phyloP scores from a whole-genome alignment of 2,888 invertebrate genomes.

The Zygothrica quintamaculata region DNA sequence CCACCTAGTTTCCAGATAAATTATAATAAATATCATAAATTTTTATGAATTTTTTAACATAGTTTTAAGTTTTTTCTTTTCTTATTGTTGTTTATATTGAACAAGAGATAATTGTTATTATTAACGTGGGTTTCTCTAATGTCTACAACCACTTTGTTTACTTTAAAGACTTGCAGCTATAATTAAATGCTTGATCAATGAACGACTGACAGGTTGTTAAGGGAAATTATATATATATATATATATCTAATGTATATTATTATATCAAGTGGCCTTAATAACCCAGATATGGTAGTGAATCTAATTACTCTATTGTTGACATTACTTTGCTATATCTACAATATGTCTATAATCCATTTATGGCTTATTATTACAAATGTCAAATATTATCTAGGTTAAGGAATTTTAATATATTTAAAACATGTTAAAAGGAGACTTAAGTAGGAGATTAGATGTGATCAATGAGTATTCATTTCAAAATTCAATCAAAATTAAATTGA shows the following conservation, averaged over 20 bases:
- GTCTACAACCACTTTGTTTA: slow-evolving; percentile 12
- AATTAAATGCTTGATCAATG: slow-evolving; percentile 44
- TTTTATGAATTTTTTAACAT: slow-evolving; percentile 34
- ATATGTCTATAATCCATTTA: too few species aligned
- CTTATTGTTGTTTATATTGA: slow-evolving; percentile 14
- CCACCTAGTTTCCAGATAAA: slow-evolving; percentile 54
- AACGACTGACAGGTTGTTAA: slow-evolving; percentile 14
- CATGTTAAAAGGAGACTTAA: too few species aligned
- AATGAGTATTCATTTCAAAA: background rate
- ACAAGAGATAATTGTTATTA: slow-evolving; percentile 21
- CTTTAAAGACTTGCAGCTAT: background rate
- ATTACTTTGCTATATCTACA: background rate
- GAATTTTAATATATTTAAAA: too few species aligned
- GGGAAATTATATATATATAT: slow-evolving; percentile 24
- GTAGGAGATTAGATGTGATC: too few species aligned
- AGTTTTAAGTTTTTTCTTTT: slow-evolving; percentile 6
- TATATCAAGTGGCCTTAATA: slow-evolving; percentile 37
- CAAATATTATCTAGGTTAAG: too few species aligned
- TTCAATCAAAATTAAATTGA: slow-evolving; percentile 1
- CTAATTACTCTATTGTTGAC: background rate
- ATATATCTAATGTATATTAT: slow-evolving; percentile 23
- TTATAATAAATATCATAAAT: slow-evolving; percentile 38
- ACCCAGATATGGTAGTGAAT: slow-evolving; percentile 27
- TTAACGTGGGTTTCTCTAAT: slow-evolving; percentile 44
- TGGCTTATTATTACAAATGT: too few species aligned